Base-by-base conservation (phyloP, 2,113 vertebrate species). In the Psilopsiagon aymara region DNA sequence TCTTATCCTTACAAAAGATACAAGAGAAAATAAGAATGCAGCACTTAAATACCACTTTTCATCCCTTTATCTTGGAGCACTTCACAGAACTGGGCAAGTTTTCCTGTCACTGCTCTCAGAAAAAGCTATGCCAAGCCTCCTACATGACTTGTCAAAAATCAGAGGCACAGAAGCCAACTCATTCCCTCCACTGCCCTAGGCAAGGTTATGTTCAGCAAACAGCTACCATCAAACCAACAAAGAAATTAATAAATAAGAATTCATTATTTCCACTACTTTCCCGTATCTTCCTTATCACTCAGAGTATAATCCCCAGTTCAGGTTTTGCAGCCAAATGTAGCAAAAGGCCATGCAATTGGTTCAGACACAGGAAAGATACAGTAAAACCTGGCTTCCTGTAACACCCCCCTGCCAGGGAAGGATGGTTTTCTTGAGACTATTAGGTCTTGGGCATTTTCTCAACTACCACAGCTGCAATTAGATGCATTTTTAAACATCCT, bases 401-500 rank as follows among this genome's bases (percentile, higher is more conserved):
- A 91, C 17, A 51, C 1, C 17, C 16, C 17, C n/a, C 44, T 21
- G 41, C 37, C n/a, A 91, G 46, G 57, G 57, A 53, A 88, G 33
- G 59, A 76, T 39, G 71, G 4, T 21, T 70, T 82, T 77, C 73
- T 68, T 13, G 10, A 78, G 71, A 67, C 76, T 73, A 27, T 90
- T 79, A 64, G 76, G 74, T 92, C 83, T 80, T 51, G 59, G 66
- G 71, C 90, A 82, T 59, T 86, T 86, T 90, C 86, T 95, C 77
- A 92, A 35, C 70, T 37, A 94, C 66, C 73, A 69, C 20, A 85
- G 64, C 35, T 80, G 67, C 90, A 93, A 95, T 94, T 92, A 95
- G 83, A 90, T 94, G 92, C 82, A 96, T 93, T 86, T 96, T 95
- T 87, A 93, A 96, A 51, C 74, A 96, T 39, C 92, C 83, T 84